These are phyloP conservation scores for Rattus rattus DNA, from an alignment of 2,113 vertebrate species.

Conservation along the genomic window DNA sequence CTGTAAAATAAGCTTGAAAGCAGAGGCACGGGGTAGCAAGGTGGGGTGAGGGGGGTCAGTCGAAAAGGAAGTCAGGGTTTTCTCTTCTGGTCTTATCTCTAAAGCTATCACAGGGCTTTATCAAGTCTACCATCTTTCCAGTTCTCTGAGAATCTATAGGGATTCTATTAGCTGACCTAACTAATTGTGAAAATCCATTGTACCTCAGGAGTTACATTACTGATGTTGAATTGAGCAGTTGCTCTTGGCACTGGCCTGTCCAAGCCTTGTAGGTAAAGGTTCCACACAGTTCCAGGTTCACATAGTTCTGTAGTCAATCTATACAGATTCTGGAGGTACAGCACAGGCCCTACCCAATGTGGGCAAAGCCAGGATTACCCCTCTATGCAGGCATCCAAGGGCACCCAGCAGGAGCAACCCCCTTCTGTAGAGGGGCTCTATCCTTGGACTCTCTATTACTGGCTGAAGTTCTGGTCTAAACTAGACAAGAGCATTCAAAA, in stretches of 20 bases:
- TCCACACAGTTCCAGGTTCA: no score
- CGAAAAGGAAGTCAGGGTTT: background rate
- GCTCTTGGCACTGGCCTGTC: background rate
- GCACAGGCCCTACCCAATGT: background rate
- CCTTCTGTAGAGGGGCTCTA: background rate
- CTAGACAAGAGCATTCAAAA: background rate
- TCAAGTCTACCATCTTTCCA: background rate
- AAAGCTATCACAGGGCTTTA: background rate
- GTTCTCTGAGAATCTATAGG: background rate
- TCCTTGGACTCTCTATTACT: background rate
- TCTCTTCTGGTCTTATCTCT: background rate
- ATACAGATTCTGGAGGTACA: accelerated
- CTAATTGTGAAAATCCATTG: background rate
- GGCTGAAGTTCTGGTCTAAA: background rate
- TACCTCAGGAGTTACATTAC: no score
- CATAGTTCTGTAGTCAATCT: background rate
- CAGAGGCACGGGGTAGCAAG: background rate
- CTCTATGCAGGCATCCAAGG: background rate
- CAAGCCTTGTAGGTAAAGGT: background rate
- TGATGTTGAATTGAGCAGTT: background rate
- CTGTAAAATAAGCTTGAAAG: background rate
- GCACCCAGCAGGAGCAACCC: background rate
- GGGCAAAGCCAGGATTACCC: background rate
- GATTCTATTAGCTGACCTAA: background rate
- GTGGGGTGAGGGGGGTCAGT: background rate